Percentiles rank a stretch among this genome's conserved stretches.
phyloP scores from a whole-genome alignment of 2,888 invertebrate genomes.

The Drosophila differens region DNA sequence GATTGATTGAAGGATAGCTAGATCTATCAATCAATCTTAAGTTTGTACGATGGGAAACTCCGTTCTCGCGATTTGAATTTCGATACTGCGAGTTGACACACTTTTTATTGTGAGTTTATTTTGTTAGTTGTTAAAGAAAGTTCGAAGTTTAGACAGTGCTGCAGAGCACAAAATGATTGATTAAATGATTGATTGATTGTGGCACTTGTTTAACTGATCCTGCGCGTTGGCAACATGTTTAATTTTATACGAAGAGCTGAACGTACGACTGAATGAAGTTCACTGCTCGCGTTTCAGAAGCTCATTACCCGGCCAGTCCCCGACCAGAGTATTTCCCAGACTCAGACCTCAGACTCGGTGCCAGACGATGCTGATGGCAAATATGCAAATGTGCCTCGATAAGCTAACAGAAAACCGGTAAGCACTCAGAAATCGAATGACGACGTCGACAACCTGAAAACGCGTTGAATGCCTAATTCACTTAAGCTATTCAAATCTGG shows the following conservation, averaged over 20 bases:
- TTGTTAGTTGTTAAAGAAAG: background rate
- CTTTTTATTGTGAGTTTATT: background rate
- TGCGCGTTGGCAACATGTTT: background rate
- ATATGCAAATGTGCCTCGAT: conserved; percentile 69
- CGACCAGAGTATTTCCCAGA: conserved; percentile 32
- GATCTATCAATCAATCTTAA: background rate
- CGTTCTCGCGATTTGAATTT: background rate
- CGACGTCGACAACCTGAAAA: conserved; percentile 5
- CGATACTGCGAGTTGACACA: background rate
- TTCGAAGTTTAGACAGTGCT: background rate
- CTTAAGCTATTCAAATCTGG: conserved; percentile 5
- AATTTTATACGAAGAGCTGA: conserved; percentile 9
- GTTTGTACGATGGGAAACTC: background rate
- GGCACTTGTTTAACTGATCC: conserved; percentile 7
- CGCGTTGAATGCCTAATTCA: conserved; percentile 53
- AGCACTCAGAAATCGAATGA: conserved; percentile 22
- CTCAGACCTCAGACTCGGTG: conserved; percentile 26
- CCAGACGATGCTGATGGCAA: conserved; percentile 53
- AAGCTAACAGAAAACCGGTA: conserved; percentile 57
- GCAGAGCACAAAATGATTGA: background rate
- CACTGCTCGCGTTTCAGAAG: conserved; percentile 41
- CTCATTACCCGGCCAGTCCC: conserved; percentile 48
- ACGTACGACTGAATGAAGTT: conserved; percentile 30
- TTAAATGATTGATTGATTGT: background rate
- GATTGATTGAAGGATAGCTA: background rate